These are phyloP conservation scores for Pseudopipra pipra DNA, from an alignment of 2,113 vertebrate species.

Conservation along the genomic window DNA sequence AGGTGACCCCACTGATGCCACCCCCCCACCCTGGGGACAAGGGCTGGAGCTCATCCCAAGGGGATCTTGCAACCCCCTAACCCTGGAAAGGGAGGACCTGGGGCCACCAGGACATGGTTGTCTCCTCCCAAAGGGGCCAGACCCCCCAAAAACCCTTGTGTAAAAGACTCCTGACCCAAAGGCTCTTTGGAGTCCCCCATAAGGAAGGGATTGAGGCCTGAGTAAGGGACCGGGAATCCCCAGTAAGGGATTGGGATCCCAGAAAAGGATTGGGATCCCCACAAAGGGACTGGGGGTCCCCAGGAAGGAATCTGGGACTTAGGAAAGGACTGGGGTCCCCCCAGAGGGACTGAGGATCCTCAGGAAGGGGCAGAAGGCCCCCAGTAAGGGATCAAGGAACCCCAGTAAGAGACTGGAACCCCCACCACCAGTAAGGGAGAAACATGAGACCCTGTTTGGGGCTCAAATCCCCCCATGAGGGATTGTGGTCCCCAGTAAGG, in stretches of 20 bases:
- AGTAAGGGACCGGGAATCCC: background rate
- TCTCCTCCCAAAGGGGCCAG: background rate
- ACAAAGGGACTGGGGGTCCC: background rate
- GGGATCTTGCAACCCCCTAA: background rate
- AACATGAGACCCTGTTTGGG: background rate
- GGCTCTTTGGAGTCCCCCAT: background rate
- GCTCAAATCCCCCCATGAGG: background rate
- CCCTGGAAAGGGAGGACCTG: accelerated
- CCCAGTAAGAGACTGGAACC: background rate
- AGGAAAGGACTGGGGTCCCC: background rate
- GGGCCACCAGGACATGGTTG: background rate
- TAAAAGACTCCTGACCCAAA: background rate
- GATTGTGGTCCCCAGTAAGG: background rate
- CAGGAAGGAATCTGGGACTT: background rate
- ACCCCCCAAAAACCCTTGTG: background rate
- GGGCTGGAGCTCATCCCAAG: background rate
- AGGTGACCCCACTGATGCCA: background rate
- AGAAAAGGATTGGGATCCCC: background rate
- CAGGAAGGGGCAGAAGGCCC: background rate
- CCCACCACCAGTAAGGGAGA: background rate
- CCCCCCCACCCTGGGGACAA: background rate
- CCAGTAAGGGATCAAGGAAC: background rate
- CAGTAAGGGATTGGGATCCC: background rate
- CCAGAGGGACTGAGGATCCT: background rate
- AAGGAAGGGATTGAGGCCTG: background rate